Evolutionary conservation across 2,797 vertebrate species (phyloP), one percentile per base, ranked within the genome.

Genomic region (Buceros bicornis): DNA sequence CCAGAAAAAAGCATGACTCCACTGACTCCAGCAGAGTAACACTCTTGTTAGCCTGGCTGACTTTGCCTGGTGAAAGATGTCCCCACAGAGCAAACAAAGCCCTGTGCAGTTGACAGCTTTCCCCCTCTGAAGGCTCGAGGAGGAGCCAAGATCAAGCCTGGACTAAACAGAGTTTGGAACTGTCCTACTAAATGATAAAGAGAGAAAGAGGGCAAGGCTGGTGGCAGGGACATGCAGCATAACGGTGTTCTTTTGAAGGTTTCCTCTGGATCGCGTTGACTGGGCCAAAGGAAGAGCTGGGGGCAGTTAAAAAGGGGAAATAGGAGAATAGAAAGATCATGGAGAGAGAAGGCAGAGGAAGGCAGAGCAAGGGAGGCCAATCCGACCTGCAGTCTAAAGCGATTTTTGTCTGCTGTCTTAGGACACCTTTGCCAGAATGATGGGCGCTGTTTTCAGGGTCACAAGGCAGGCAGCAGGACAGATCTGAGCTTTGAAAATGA

Each of bases 231-330:
- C 11, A 25, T 82, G 21, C n/a, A 74, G 26, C 8, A 14, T 24
- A 21, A n/a, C 0, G 0, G 8, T 53, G 29, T 40, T 40, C 22
- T 81, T 60, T 22, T 16, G 17, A 33, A 66, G 37, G 7, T 56
- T 85, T 50, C 26, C 54, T 85, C 1, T 7, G 11, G 42, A 26
- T 33, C 60, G 11, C 33, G 22, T 33, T 62, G 37, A 13, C 6
- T 25, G 26, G 16, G 6, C 6, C 20, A 42, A 64, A 72, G 18
- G 21, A 70, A 80, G 16, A 66, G 29, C 24, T 47, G 42, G 10
- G 25, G 13, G 3, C 22, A 25, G 4, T 12, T 31, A 43, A 16
- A 40, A 56, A 69, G 10, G 8, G 22, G 21, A 90, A 18, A 8
- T 24, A 21, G 43, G 6, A 62, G 3, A 25, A 33, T 5, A 47